Conservation (phyloP, 2,797 vertebrate species). For the Heliangelus exortis region DNA sequence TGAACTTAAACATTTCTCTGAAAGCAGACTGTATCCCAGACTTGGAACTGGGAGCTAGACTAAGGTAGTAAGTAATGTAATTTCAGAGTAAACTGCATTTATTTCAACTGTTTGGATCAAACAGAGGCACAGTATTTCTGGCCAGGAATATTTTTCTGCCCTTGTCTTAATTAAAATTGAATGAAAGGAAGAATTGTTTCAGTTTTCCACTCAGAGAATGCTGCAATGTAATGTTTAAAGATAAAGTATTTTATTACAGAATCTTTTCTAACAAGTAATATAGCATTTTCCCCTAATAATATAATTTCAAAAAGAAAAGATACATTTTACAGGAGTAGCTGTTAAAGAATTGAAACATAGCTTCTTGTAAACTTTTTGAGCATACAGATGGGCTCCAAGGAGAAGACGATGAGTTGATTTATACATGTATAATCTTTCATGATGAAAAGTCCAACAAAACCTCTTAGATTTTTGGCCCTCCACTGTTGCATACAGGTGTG, state of each 20-base stretch:
- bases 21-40: background rate
- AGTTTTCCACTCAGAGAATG: background rate
- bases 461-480: background rate
- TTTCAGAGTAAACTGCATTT: background rate
- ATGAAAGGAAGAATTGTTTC: background rate
- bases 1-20: background rate
- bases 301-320: background rate
- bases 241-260: background rate
- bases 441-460: background rate
- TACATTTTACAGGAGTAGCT: background rate
- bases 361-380: background rate
- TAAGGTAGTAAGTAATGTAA: background rate
- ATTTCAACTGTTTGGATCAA: background rate
- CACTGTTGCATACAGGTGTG: background rate
- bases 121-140: background rate
- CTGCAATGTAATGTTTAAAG: background rate
- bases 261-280: background rate
- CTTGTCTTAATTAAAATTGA: background rate
- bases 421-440: background rate
- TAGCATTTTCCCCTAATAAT: background rate
- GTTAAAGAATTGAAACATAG: background rate
- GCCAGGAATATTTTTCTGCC: background rate
- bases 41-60: background rate
- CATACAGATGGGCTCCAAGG: background rate
- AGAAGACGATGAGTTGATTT: background rate